Conservation (phyloP, 1,140 invertebrate genomes). For the Vanessa tameamea region DNA sequence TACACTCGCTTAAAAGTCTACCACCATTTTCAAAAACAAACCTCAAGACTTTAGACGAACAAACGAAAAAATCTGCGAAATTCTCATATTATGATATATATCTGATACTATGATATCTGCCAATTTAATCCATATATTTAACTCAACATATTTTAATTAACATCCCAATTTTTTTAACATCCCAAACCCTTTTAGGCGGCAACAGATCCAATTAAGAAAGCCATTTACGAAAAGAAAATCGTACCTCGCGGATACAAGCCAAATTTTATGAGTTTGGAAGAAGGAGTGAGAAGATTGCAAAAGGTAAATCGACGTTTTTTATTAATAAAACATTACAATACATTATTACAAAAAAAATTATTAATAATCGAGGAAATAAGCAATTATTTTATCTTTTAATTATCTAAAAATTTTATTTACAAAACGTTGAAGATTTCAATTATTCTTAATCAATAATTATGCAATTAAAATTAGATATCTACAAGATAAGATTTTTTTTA, state of each 20-base stretch:
- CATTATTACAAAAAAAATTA: neutral
- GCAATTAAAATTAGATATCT: neutral
- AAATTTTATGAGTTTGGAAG: conserved; percentile 80
- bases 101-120: too few species aligned
- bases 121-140: too few species aligned
- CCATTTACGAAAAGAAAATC: conserved; percentile 82
- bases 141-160: too few species aligned
- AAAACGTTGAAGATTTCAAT: neutral
- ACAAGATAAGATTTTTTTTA: neutral
- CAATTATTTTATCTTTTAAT: neutral
- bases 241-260: conserved; percentile 77
- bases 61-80: too few species aligned
- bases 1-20: too few species aligned
- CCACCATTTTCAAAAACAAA: too few species aligned
- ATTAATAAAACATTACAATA: neutral
- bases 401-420: neutral
- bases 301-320: conserved; percentile 33
- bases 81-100: neutral
- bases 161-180: neutral
- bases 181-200: conserved; percentile 63
- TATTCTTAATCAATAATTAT: neutral
- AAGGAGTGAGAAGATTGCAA: conserved; percentile 81
- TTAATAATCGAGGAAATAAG: neutral
- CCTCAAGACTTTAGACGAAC: too few species aligned
- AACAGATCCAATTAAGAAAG: conserved; percentile 81